These are phyloP conservation scores for Andrena trimmerana DNA, from an alignment of 2,888 invertebrate genomes.

Conservation along the genomic window DNA sequence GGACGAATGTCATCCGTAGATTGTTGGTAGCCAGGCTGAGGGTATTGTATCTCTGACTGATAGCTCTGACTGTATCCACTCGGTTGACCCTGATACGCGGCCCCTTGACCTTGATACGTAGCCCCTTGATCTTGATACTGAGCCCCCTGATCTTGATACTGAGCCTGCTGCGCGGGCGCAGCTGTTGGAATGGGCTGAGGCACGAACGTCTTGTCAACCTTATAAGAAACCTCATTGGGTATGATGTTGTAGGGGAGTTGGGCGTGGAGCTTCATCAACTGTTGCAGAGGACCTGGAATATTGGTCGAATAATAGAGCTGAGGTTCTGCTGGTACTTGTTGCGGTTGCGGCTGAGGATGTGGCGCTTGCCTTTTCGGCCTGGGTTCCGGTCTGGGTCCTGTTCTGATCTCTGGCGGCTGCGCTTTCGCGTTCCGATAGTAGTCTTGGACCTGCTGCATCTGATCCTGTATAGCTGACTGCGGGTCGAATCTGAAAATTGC, in stretches of 20 bases:
- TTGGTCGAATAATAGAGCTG: slow-evolving; percentile 79
- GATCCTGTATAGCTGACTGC: slow-evolving; percentile 62
- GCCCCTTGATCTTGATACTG: slow-evolving; percentile 9
- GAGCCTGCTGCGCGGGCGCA: slow-evolving; percentile 1
- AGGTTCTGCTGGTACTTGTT: slow-evolving; percentile 72
- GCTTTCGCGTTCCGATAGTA: slow-evolving; percentile 47
- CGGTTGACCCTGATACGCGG: slow-evolving; percentile 4
- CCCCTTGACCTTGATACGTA: slow-evolving; percentile 6
- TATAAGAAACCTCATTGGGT: slow-evolving; percentile 79
- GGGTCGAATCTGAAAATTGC: slow-evolving; percentile 70
- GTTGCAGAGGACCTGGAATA: slow-evolving; percentile 76
- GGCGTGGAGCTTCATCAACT: slow-evolving; percentile 80
- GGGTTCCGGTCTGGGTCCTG: slow-evolving; percentile 22
- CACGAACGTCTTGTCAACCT: slow-evolving; percentile 80
- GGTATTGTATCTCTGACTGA: not conserved
- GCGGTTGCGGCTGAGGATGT: slow-evolving; percentile 32
- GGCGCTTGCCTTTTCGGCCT: slow-evolving; percentile 50
- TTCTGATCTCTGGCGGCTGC: slow-evolving; percentile 41
- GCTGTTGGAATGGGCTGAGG: slow-evolving; percentile 75
- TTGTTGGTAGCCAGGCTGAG: slow-evolving; percentile 7
- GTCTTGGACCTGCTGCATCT: slow-evolving; percentile 62
- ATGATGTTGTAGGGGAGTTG: slow-evolving; percentile 82
- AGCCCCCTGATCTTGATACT: slow-evolving; percentile 18
- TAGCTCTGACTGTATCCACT: not conserved
- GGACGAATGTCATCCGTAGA: slow-evolving; percentile 71